Conservation (phyloP, 2,113 vertebrate genomes). For the Pteronura brasiliensis region DNA sequence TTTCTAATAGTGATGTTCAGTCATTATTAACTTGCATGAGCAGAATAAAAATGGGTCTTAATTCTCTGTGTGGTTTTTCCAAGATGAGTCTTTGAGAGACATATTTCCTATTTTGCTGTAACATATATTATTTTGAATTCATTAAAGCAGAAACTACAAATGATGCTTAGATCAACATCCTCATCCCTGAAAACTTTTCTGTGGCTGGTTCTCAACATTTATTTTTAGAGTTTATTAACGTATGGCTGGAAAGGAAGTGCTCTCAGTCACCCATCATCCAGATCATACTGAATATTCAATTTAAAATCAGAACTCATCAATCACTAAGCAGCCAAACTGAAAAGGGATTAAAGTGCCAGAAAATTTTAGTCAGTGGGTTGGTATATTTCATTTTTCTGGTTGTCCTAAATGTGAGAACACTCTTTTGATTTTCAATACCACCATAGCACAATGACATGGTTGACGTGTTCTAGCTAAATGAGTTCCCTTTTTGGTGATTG, state of each 20-base stretch:
- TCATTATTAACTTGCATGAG: neutral
- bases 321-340: constrained; percentile 40
- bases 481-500: neutral
- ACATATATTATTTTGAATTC: neutral
- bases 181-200: neutral
- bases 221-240: constrained; percentile 55
- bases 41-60: neutral
- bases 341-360: neutral
- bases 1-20: neutral
- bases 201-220: neutral
- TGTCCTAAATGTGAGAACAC: neutral
- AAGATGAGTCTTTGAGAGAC: neutral
- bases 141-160: neutral
- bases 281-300: constrained; percentile 46
- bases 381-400: neutral
- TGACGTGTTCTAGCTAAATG: neutral
- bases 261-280: constrained; percentile 40
- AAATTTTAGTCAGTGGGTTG: neutral
- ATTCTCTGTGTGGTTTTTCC: neutral
- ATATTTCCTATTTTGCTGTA: neutral
- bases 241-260: constrained; percentile 39
- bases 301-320: constrained; percentile 51
- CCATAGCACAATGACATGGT: neutral
- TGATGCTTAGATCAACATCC: neutral
- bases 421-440: neutral